Evolutionary conservation across 2,797 vertebrate species (phyloP), one percentile per base, ranked within the genome.

Genomic region (Poeciliopsis turneri): DNA sequence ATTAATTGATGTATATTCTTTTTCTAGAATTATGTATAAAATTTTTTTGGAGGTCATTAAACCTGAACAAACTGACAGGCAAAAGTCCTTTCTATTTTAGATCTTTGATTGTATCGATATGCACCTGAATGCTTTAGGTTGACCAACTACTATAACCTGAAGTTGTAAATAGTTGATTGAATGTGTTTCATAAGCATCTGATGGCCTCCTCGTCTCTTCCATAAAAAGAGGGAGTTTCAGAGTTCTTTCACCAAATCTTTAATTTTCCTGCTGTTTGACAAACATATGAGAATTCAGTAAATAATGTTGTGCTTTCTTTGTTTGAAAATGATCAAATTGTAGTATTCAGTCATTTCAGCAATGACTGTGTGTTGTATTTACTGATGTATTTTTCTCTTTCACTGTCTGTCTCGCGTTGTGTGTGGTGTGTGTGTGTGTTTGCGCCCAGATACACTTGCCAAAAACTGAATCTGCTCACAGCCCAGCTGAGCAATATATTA

Each of bases 401-500:
- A 36, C 33, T 64, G 10, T 64, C 59, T 20, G 2, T 64, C 18
- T 39, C 33, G 5, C 61, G 20, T 36, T 39, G 12, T 45, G 11
- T 71, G 28, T 39, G 68, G 68, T 64, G 30, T 45, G 6, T 71
- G 36, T 72, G 39, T 61, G 25, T 12, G 71, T 68, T 28, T 78
- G 28, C 41, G 28, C n/a, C 43, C 3, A 4, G 15, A 80, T 46
- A 55, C 30, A 39, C 57, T 75, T 28, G n/a, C 36, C 1, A 69
- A 41, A 39, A 51, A 47, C 2, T 61, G 45, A 78, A 53, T 41
- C 13, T 33, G 47, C 43, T 72, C 68, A 55, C 1, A 61, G 45
- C 18, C 28, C 59, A 64, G 76, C 76, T 39, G 1, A 74, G 71
- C 6, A 9, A 13, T 55, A 57, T 68, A 9, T 33, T 49, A 18